Percentiles rank a stretch among this genome's conserved stretches.
Evolutionary conservation across 2,113 vertebrate genomes (phyloP).

Genomic region (Pseudopodoces humilis): DNA sequence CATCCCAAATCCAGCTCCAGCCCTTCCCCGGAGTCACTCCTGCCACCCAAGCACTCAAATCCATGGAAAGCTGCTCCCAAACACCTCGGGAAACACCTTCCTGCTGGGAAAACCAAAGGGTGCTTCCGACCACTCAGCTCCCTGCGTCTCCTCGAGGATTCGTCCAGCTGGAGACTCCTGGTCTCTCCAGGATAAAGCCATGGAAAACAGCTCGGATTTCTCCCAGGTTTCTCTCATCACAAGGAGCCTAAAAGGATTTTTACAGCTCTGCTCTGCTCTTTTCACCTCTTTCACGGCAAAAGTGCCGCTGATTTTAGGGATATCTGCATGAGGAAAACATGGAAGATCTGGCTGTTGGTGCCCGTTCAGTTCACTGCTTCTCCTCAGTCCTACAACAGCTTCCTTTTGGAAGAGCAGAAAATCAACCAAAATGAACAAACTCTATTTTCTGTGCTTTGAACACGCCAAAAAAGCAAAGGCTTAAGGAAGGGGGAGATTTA

Average conservation of each 20-base stretch:
- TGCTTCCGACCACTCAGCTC: fast-evolving
- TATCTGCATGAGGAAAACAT: neutral
- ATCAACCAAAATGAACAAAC: neutral
- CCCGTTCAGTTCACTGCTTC: neutral
- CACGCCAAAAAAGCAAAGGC: fast-evolving
- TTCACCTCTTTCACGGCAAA: neutral
- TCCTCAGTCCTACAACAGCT: neutral
- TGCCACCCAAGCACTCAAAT: fast-evolving
- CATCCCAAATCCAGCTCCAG: neutral
- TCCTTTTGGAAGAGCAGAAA: neutral
- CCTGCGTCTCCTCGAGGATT: fast-evolving
- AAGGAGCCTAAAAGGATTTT: neutral
- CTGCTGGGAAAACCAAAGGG: neutral
- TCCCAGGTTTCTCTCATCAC: neutral
- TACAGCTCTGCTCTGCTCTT: neutral
- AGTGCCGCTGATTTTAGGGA: neutral
- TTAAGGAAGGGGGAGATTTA: neutral
- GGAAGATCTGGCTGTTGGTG: neutral
- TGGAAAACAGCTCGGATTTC: neutral
- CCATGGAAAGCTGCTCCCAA: neutral
- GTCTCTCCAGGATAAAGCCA: neutral
- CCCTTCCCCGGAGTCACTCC: neutral
- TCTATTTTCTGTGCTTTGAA: neutral
- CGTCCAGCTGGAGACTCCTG: neutral
- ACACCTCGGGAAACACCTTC: neutral